These are phyloP conservation scores for Lutraria lutraria DNA, from an alignment of 2,888 invertebrate genomes.

Conservation along the genomic window DNA sequence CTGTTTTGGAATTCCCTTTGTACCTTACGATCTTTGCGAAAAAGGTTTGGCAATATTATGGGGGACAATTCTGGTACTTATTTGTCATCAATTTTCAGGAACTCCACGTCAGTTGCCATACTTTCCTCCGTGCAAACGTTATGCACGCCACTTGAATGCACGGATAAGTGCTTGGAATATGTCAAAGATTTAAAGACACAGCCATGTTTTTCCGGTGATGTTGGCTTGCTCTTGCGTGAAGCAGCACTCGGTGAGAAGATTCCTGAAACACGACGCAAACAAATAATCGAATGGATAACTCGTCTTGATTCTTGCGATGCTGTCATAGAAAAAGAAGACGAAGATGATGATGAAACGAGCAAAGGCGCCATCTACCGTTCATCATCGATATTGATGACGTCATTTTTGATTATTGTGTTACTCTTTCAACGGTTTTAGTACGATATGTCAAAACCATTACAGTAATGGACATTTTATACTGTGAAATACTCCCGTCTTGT, in stretches of 20 bases:
- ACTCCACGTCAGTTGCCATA: constrained; percentile 49
- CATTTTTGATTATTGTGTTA: too few relatives aligned
- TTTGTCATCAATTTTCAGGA: constrained; percentile 11
- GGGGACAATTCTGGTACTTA: too few relatives aligned
- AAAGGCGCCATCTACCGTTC: neutral
- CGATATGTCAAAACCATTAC: too few relatives aligned
- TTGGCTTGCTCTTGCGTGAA: constrained; percentile 20
- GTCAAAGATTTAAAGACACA: constrained; percentile 55
- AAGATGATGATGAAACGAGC: neutral
- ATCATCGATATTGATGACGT: neutral
- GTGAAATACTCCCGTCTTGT: too few relatives aligned
- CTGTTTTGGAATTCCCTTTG: too few relatives aligned
- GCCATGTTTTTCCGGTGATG: constrained; percentile 63
- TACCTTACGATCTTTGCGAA: too few relatives aligned
- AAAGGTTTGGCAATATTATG: too few relatives aligned
- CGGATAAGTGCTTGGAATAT: constrained; percentile 55
- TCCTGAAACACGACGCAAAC: neutral
- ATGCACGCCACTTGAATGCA: constrained; percentile 53
- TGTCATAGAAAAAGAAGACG: constrained; percentile 29
- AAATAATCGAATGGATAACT: constrained; percentile 4
- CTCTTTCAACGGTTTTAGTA: neutral
- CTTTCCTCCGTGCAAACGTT: constrained; percentile 34
- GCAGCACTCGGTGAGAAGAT: neutral
- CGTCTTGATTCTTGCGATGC: constrained; percentile 47
- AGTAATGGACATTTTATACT: too few relatives aligned